phyloP scores from a whole-genome alignment of 92 coral and sea anemone genomes.

The Epizoanthus fatuus region DNA sequence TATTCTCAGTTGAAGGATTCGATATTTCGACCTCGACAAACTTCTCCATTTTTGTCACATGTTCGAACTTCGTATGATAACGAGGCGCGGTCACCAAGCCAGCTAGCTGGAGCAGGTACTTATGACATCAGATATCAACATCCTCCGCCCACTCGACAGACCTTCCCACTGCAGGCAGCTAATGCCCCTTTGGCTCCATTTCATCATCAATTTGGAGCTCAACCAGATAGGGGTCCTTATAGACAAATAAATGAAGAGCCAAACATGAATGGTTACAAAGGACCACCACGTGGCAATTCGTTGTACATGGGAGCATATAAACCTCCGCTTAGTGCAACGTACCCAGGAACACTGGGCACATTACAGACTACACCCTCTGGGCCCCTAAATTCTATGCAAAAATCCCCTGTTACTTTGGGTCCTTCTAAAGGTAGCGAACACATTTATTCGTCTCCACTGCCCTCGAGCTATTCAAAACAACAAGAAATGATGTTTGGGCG shows the following conservation, averaged over 20 bases:
- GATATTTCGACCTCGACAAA: slow-evolving; percentile 7
- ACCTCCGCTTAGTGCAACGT: background rate
- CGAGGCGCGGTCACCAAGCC: slow-evolving; percentile 8
- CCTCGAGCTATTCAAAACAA: background rate
- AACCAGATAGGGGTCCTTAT: slow-evolving; percentile 16
- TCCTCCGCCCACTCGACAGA: slow-evolving; percentile 30
- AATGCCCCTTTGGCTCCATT: slow-evolving; percentile 27
- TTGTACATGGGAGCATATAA: slow-evolving; percentile 2
- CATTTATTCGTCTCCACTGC: background rate
- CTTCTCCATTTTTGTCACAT: slow-evolving; percentile 52
- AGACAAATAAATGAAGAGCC: slow-evolving; percentile 21
- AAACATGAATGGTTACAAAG: slow-evolving; percentile 8
- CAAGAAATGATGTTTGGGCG: background rate
- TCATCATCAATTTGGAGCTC: background rate
- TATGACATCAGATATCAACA: slow-evolving; percentile 46
- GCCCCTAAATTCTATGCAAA: background rate
- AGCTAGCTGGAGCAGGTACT: slow-evolving; percentile 31
- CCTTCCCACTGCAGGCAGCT: background rate
- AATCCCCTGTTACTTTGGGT: background rate
- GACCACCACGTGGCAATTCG: background rate
- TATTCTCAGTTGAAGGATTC: slow-evolving; percentile 27
- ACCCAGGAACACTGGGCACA: background rate
- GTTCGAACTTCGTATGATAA: slow-evolving; percentile 53
- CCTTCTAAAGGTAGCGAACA: background rate
- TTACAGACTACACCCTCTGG: slow-evolving; percentile 17